Percentiles rank a stretch among this genome's conserved stretches.
These are phyloP conservation scores for Bedellia somnulentella DNA, from an alignment of 2,888 invertebrate species.

Conservation along the genomic window DNA sequence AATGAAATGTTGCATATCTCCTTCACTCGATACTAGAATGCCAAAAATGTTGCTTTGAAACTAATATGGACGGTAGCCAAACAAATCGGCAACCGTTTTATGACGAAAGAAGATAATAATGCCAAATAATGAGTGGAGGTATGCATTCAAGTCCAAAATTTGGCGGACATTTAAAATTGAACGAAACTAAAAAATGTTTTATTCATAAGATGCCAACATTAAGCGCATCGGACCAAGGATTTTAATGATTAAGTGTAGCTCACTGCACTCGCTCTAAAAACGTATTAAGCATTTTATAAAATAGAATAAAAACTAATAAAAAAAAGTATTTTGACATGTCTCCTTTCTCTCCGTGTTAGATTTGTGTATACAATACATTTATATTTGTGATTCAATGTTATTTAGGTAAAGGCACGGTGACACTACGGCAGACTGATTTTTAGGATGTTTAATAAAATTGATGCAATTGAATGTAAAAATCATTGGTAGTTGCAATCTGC, in stretches of 20 bases:
- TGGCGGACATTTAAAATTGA: too few species aligned
- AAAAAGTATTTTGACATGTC: slow-evolving; percentile 34
- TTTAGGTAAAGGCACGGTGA: slow-evolving; percentile 32
- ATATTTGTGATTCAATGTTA: slow-evolving; percentile 48
- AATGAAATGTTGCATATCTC: neutral
- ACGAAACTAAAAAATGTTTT: slow-evolving; percentile 26
- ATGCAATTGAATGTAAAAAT: slow-evolving; percentile 15
- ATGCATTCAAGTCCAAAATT: too few species aligned
- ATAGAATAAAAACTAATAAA: slow-evolving; percentile 13
- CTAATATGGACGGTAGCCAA: too few species aligned
- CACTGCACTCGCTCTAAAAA: slow-evolving; percentile 40
- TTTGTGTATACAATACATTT: slow-evolving; percentile 46
- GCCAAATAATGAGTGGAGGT: too few species aligned
- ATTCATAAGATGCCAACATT: slow-evolving; percentile 50
- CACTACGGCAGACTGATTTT: slow-evolving; percentile 42
- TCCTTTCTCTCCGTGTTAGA: slow-evolving; percentile 39
- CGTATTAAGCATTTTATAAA: slow-evolving; percentile 31
- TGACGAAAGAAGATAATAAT: too few species aligned
- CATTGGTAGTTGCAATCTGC: slow-evolving; percentile 17
- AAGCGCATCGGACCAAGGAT: slow-evolving; percentile 55
- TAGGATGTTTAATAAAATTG: slow-evolving; percentile 21
- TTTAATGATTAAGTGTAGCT: slow-evolving; percentile 11
- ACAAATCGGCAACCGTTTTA: too few species aligned
- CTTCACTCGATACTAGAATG: too few species aligned
- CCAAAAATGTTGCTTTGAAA: too few species aligned